Evolutionary conservation across 23 tunicate genomes (phyloP), one percentile per base, ranked within the genome.

Genomic region (Ciona savignyi): DNA sequence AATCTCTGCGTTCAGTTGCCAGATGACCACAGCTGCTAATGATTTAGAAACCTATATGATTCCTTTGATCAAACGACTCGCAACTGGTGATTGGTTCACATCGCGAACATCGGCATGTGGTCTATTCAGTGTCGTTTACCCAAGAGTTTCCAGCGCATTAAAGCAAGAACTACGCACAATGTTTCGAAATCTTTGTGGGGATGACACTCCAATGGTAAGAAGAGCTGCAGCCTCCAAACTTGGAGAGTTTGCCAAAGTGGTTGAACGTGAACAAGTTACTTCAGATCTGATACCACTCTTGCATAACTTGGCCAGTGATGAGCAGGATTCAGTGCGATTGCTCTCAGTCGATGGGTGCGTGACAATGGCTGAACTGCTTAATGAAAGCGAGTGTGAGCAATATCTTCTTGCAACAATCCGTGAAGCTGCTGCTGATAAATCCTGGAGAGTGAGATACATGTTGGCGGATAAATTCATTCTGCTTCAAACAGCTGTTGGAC

Each of bases 41-140:
- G 92, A 95, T 65, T 62, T 95, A 30, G 99, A 95, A 66, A 73
- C 86, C 19, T 80, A 95, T 71, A 79, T 95, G 90, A 85, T 88
- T 15, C 99, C 99, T 0, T n/a, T n/a, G n/a, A 74, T 95, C 15
- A 87, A 88, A 76, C 63, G 99, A 63, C 76, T 95, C 67, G 77
- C 98, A 4, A 81, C 88, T 61, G 98, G 98, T 4, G 98, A 93
- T 70, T 93, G 98, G 98, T 95, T 95, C 84, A 95, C 99, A 1
- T 89, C 99, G 3, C 72, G 99, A 30, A 95, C 99, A 2, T 95
- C 99, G 2, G 95, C 93, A 29, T 95, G 99, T 66, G 99, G 93
- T 2, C 74, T 95, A 49, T 95, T 95, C 62, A 83, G 91, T 72
- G 99, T 95, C 26, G 84, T 75, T 23, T 88, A 88, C 71, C 70